Base-by-base conservation (phyloP, 2,888 invertebrate species). In the Oithona nana region DNA sequence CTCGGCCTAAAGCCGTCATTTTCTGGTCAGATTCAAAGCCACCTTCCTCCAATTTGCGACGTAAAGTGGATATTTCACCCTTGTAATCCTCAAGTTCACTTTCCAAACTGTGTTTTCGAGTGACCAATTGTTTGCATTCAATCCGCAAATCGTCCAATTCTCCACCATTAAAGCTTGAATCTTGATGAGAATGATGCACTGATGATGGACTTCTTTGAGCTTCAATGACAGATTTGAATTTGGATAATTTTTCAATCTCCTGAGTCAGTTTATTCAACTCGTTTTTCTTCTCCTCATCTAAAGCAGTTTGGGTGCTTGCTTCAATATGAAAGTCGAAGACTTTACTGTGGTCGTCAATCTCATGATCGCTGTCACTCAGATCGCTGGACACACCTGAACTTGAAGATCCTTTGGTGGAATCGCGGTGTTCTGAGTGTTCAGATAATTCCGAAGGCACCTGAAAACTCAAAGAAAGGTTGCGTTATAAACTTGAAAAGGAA, bases 71-170 rank as follows among this genome's bases (percentile, higher is more conserved):
- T 48, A 59, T 59, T 48, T 59, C 59, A 16, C 26, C 49, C 26
- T 59, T 59, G 49, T 49, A 59, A 24, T 28, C 24, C 50, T 59
- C 59, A 13, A 59, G n/a, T 50, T 59, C 59, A 50, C 24, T 26
- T n/a, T 59, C 59, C 22, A 59, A 50, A 22, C 49, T 49, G n/a
- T 59, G 48, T n/a, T 59, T 59, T 6, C 59, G 49, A 20, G 28
- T 50, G 11, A 59, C 59, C 48, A 59, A 29, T 20, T 59, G 28
- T 1, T 29, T 24, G 28, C 59, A 59, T 50, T 59, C 59, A n/a
- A 28, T 26, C 24, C 49, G 22, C 11, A 59, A 28, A 50, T 59
- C 59, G 1, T 49, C 59, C 16, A 59, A 29, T n/a, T 59, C 59
- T 28, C 49, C 59, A 4, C 54, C 22, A 54, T 26, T 54, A 11